These are phyloP conservation scores for Bryconaethiops microstoma DNA, from an alignment of 2,797 vertebrate genomes.

Conservation along the genomic window DNA sequence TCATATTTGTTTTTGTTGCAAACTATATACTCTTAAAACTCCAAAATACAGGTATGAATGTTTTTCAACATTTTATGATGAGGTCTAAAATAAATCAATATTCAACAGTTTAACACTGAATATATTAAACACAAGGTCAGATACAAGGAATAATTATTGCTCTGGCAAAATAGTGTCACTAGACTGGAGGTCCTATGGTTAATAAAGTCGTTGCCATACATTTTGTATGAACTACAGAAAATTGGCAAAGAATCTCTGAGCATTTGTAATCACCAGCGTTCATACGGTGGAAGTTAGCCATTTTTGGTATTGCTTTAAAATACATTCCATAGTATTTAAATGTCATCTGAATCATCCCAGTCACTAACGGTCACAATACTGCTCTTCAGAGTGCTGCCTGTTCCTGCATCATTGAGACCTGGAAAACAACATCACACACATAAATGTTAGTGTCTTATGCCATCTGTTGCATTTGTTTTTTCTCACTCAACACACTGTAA, in stretches of 20 bases:
- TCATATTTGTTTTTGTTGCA: background rate
- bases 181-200: background rate
- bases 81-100: background rate
- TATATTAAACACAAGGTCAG: background rate
- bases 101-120: constrained; percentile 25
- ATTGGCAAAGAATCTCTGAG: background rate
- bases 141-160: background rate
- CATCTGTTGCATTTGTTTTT: too few species aligned
- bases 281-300: too few species aligned
- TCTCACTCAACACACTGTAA: background rate
- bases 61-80: constrained; percentile 14
- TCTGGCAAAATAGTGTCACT: constrained; percentile 20
- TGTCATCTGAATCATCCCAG: constrained; percentile 86
- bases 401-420: constrained; percentile 83
- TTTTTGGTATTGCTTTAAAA: constrained; percentile 32
- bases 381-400: constrained; percentile 87
- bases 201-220: background rate
- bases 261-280: background rate
- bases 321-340: constrained; percentile 36
- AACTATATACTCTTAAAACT: constrained; percentile 21
- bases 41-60: background rate
- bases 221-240: background rate
- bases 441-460: background rate
- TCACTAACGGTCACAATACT: constrained; percentile 87
- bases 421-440: constrained; percentile 2